Conservation (phyloP, 2,888 invertebrate genomes). For the Tinea semifulvella region DNA sequence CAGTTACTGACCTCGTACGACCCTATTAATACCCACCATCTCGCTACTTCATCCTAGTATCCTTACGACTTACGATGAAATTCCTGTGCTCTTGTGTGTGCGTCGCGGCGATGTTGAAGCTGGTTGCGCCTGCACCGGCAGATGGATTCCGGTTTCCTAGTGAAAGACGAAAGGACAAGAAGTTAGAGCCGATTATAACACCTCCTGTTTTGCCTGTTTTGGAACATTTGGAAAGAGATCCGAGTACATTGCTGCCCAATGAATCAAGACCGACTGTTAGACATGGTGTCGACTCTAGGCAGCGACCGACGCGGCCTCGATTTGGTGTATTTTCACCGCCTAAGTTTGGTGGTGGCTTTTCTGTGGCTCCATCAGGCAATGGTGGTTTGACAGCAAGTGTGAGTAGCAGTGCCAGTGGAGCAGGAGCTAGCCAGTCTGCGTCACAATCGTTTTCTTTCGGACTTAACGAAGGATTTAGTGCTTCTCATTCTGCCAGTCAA, state of each 20-base stretch:
- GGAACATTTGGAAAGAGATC: constrained; percentile 60
- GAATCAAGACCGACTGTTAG: constrained; percentile 27
- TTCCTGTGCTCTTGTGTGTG: constrained; percentile 42
- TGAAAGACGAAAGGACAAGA: constrained; percentile 38
- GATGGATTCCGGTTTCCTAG: constrained; percentile 49
- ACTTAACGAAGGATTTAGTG: constrained; percentile 58
- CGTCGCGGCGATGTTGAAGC: constrained; percentile 28
- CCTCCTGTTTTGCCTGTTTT: constrained; percentile 58
- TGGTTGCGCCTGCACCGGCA: constrained; percentile 38
- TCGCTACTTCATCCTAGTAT: constrained; percentile 44
- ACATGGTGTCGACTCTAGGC: not conserved
- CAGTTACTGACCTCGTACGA: constrained; percentile 48
- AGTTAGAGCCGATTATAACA: constrained; percentile 52
- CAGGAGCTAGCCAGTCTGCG: constrained; percentile 52
- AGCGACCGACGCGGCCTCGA: constrained; percentile 35
- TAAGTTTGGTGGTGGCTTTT: constrained; percentile 44
- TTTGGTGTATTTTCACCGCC: constrained; percentile 27
- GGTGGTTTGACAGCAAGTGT: constrained; percentile 54
- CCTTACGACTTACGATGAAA: constrained; percentile 40
- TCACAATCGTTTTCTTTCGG: constrained; percentile 59
- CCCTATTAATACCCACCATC: constrained; percentile 62
- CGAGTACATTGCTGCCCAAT: constrained; percentile 49
- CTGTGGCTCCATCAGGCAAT: constrained; percentile 44
- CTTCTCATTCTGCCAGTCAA: constrained; percentile 59
- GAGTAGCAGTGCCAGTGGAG: constrained; percentile 50